Conservation (phyloP, 2,888 invertebrate genomes). For the Agonopterix heracliana region DNA sequence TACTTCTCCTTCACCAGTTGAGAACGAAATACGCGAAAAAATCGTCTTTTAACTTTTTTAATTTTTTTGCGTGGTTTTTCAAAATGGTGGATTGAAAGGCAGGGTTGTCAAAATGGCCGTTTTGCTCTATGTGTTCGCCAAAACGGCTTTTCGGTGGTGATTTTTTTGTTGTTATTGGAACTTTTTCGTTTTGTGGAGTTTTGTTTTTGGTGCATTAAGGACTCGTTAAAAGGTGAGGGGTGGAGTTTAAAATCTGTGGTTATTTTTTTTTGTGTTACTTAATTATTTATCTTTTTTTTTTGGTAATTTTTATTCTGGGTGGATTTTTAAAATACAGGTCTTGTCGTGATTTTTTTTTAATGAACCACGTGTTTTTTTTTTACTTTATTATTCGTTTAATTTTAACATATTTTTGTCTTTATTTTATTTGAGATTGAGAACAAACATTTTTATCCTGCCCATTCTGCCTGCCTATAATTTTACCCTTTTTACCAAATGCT, state of each 20-base stretch:
- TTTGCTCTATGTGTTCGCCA: constrained; percentile 45
- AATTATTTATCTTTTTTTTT: background rate
- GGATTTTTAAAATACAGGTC: no score
- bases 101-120: constrained; percentile 1
- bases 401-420: no score
- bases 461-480: no score
- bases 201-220: constrained; percentile 24
- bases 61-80: constrained; percentile 14
- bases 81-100: constrained; percentile 12
- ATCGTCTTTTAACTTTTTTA: background rate
- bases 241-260: background rate
- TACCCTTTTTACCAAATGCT: no score
- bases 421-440: no score
- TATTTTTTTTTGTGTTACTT: constrained; percentile 4
- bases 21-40: constrained; percentile 17
- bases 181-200: constrained; percentile 18
- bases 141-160: constrained; percentile 44
- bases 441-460: no score
- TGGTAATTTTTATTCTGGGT: no score
- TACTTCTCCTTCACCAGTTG: constrained; percentile 16
- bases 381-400: no score
- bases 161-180: constrained; percentile 24
- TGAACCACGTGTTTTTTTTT: no score
- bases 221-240: constrained; percentile 50
- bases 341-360: no score